Evolutionary conservation across 2,113 vertebrate species (phyloP).

Genomic region (Cebus imitator): DNA sequence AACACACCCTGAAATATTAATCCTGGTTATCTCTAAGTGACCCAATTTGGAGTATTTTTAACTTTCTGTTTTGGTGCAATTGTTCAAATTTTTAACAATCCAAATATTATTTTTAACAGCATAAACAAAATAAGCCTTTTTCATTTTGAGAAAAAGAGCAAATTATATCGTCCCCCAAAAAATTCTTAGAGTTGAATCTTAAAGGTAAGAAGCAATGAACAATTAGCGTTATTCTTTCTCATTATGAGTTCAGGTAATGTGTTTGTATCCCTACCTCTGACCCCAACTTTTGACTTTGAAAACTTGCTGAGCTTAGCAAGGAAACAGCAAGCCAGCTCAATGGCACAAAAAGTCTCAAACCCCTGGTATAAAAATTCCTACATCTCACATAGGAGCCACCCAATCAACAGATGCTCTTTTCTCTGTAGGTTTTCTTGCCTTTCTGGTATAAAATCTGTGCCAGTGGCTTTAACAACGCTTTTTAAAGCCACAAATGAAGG

Average conservation of each 20-base stretch:
- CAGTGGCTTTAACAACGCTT: constrained; percentile 37
- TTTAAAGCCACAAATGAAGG: constrained; percentile 67
- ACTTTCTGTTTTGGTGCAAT: neutral
- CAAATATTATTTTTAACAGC: neutral
- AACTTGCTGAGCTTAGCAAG: neutral
- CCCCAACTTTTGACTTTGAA: neutral
- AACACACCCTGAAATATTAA: neutral
- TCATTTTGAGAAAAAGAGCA: neutral
- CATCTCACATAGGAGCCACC: neutral
- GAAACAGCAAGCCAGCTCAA: neutral
- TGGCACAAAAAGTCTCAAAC: neutral
- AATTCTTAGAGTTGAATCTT: neutral
- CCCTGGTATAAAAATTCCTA: neutral
- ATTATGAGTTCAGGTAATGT: neutral
- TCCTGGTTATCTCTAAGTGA: neutral
- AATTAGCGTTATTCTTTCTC: neutral
- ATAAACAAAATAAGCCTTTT: neutral
- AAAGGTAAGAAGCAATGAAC: neutral
- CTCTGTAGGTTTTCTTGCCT: neutral
- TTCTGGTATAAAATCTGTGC: neutral
- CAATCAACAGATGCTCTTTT: neutral
- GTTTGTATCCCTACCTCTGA: neutral
- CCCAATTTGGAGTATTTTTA: neutral
- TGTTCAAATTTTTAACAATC: neutral
- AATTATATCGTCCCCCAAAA: neutral